Evolutionary conservation across 2,888 invertebrate species (phyloP), one percentile per base, ranked within the genome.

Genomic region (Tetropium fuscum): DNA sequence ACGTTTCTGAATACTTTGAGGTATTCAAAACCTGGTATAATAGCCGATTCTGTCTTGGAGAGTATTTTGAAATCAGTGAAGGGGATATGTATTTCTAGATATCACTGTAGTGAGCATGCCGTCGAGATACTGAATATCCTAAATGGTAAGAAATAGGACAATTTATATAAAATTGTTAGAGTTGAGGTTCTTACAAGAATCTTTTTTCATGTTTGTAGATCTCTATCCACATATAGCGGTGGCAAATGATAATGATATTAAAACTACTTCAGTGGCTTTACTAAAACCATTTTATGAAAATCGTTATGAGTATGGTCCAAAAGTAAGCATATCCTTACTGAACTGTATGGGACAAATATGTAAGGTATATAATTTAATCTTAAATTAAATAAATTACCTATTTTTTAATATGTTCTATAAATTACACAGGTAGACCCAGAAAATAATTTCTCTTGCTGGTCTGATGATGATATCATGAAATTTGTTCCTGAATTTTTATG

Each of bases 321-420:
- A 74, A 10, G 75, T 81, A 15, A 70, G 79, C 15, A 61, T 80
- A n/a, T 74, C 78, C 8, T 76, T 83, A 41, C 66, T 84, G 2
- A 72, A 81, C 16, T 83, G 83, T 48, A 68, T 84, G n/a, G 74
- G 78, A 41, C 64, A 70, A 56, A 74, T 85, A 10, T 74, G 80
- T 43, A 66, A 77, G 72, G 82, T 82, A 74, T n/a, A n/a, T n/a
- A n/a, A n/a, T n/a, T n/a, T n/a, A n/a, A n/a, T n/a, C n/a, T n/a
- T n/a, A n/a, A n/a, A n/a, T n/a, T n/a, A n/a, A n/a, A n/a, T n/a
- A n/a, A n/a, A 3, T 10, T 38, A 3, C 27, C 2, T 7, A 3
- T 3, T 30, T 54, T 45, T 38, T 13, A 38, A 2, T 8, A 45
- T 25, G 2, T 10, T 7, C 30, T 45, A 18, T 43, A 38, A 13